phyloP scores from a whole-genome alignment of 2,797 vertebrate species.

The Tenualosa thibaudeaui region DNA sequence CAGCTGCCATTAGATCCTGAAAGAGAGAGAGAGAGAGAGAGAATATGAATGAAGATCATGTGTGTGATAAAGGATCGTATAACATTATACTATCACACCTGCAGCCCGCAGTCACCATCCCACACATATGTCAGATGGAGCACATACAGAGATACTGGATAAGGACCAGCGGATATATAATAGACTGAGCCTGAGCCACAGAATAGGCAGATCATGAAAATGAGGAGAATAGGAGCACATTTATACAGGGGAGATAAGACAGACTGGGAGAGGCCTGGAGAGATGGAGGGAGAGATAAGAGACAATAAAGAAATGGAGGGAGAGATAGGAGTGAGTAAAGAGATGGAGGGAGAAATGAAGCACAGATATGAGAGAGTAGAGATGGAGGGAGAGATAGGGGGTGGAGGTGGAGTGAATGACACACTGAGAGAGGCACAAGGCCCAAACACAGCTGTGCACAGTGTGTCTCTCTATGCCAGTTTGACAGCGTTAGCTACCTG shows the following conservation, averaged over 20 bases:
- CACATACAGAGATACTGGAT: not conserved
- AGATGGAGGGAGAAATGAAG: not conserved
- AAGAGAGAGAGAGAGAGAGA: not conserved
- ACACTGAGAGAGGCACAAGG: too few relatives aligned
- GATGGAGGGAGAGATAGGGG: too few relatives aligned
- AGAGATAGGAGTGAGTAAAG: not conserved
- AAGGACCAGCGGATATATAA: too few relatives aligned
- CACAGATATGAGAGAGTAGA: too few relatives aligned
- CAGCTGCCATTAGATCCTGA: constrained; percentile 79
- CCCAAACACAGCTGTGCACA: too few relatives aligned
- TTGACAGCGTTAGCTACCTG: constrained; percentile 61
- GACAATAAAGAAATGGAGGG: not conserved
- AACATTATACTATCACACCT: not conserved
- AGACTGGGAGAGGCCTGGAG: not conserved
- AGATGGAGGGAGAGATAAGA: not conserved
- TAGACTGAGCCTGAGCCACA: not conserved
- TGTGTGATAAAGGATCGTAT: not conserved
- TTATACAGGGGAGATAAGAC: not conserved
- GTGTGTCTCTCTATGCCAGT: not conserved
- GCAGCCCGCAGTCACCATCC: not conserved
- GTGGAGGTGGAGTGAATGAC: too few relatives aligned
- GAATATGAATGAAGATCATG: too few relatives aligned
- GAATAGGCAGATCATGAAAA: not conserved
- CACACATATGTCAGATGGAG: not conserved
- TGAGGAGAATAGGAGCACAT: not conserved